Percentiles rank a stretch among this genome's conserved stretches.
phyloP scores from a whole-genome alignment of 2,113 vertebrate species.

The Camelus bactrianus region DNA sequence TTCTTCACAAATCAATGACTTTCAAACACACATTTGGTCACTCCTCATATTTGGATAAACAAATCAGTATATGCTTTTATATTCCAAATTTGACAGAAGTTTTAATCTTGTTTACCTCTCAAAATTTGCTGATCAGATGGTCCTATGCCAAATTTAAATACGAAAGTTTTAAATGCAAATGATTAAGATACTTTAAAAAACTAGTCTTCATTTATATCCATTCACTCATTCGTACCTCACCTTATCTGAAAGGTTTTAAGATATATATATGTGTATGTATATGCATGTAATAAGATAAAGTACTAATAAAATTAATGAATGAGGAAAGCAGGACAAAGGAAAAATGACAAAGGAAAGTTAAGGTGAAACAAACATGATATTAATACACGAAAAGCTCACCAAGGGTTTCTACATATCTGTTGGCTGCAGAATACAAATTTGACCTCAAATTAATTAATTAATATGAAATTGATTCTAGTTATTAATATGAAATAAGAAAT shows the following conservation, averaged over 20 bases:
- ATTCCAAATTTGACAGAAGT: conserved; percentile 48
- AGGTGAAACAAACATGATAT: neutral
- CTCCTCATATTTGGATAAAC: conserved; percentile 43
- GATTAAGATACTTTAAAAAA: neutral
- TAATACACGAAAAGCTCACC: neutral
- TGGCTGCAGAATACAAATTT: neutral
- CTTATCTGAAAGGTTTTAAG: conserved; percentile 8
- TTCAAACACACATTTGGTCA: conserved; percentile 9
- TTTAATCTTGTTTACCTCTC: conserved; percentile 5
- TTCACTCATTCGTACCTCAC: neutral
- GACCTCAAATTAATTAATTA: neutral
- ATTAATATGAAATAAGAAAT: neutral
- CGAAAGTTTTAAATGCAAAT: conserved; percentile 3
- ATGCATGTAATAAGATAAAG: neutral
- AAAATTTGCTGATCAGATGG: conserved; percentile 57
- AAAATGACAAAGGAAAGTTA: neutral
- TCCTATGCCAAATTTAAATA: neutral
- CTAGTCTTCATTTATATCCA: neutral
- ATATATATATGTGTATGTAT: neutral
- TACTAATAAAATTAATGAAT: neutral
- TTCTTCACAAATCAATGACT: conserved; percentile 40
- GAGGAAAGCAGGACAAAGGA: neutral
- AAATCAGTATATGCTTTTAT: conserved; percentile 24
- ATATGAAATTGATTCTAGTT: neutral
- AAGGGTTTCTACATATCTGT: neutral